phyloP scores from a whole-genome alignment of 2,797 vertebrate genomes.

The Anas bahamensis region DNA sequence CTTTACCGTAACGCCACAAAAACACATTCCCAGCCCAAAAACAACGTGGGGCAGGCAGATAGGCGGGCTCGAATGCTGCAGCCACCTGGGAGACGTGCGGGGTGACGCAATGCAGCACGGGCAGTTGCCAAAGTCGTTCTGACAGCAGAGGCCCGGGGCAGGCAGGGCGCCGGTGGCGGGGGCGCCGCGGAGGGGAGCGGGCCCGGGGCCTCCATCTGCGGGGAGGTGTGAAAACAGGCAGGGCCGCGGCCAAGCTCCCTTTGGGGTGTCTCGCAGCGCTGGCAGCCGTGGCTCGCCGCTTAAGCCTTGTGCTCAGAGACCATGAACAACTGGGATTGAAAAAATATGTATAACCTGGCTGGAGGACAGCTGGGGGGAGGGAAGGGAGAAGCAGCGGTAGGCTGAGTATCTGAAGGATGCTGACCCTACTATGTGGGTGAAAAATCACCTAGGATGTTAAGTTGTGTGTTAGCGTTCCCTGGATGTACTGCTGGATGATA shows the following conservation, averaged over 20 bases:
- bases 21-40: neutral
- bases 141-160: conserved; percentile 3
- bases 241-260: conserved; percentile 28
- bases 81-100: conserved; percentile 19
- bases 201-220: neutral
- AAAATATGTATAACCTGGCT: conserved; percentile 61
- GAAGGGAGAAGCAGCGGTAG: neutral
- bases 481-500: neutral
- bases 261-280: conserved; percentile 1
- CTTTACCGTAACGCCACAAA: neutral
- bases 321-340: conserved; percentile 25
- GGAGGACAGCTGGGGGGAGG: conserved; percentile 10
- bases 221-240: conserved; percentile 44
- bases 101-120: conserved; percentile 46
- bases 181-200: neutral
- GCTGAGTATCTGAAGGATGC: neutral
- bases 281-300: neutral
- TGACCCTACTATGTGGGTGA: neutral
- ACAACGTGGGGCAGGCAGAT: neutral
- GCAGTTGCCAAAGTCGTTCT: conserved; percentile 35
- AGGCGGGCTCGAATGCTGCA: conserved; percentile 27
- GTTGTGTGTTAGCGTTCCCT: neutral
- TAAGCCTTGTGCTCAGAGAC: conserved; percentile 47
- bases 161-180: conserved; percentile 13
- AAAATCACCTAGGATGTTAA: neutral